Evolutionary conservation across 2,888 invertebrate genomes (phyloP).

Genomic region (Acronicta aceris): DNA sequence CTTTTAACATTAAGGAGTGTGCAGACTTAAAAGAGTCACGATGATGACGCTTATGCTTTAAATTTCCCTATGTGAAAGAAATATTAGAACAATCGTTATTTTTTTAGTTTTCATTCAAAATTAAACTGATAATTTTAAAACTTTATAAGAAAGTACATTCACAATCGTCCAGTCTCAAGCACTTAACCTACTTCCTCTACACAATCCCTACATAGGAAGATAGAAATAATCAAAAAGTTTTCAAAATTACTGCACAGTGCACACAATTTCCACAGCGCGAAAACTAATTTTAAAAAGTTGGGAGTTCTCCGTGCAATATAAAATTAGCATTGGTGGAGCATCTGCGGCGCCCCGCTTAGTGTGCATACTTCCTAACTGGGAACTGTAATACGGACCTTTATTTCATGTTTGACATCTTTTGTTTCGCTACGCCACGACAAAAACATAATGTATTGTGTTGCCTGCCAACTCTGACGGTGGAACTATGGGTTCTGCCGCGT

Average conservation of each 20-base stretch:
- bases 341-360: slow-evolving; percentile 20
- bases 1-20: slow-evolving; percentile 10
- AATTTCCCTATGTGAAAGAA: too few relatives aligned
- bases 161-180: neutral
- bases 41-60: too few relatives aligned
- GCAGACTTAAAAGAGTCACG: neutral
- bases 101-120: too few relatives aligned
- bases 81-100: too few relatives aligned
- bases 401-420: slow-evolving; percentile 50
- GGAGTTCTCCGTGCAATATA: slow-evolving; percentile 18
- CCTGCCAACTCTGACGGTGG: slow-evolving; percentile 9
- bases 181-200: slow-evolving; percentile 6
- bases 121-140: neutral
- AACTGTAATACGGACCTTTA: slow-evolving; percentile 30
- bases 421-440: slow-evolving; percentile 24
- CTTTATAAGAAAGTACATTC: neutral
- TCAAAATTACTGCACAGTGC: slow-evolving; percentile 11
- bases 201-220: slow-evolving; percentile 16
- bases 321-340: slow-evolving; percentile 29
- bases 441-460: slow-evolving; percentile 27
- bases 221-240: slow-evolving; percentile 37
- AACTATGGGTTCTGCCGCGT: neutral
- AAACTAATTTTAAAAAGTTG: slow-evolving; percentile 43
- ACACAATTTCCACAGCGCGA: slow-evolving; percentile 21
- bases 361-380: slow-evolving; percentile 21